These are phyloP conservation scores for Cydia pomonella DNA, from an alignment of 1,140 invertebrate genomes.

Conservation along the genomic window DNA sequence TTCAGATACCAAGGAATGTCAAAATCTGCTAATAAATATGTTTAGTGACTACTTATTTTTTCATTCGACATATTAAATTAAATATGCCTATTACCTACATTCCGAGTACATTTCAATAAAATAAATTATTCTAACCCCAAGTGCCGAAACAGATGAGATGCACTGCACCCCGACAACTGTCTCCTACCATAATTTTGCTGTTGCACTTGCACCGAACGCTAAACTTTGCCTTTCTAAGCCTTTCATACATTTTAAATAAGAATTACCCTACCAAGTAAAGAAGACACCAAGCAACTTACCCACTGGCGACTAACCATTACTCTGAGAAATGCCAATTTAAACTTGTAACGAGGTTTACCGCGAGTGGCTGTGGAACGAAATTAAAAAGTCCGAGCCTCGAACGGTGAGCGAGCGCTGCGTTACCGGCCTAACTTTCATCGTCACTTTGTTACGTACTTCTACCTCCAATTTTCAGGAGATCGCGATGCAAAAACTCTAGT, in stretches of 20 bases:
- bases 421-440: constrained; percentile 71
- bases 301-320: constrained; percentile 73
- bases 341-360: constrained; percentile 78
- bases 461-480: constrained; percentile 61
- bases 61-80: too few species aligned
- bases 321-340: constrained; percentile 80
- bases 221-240: constrained; percentile 14
- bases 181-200: not conserved
- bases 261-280: constrained; percentile 64
- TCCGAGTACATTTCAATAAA: not conserved
- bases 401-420: constrained; percentile 55
- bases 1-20: too few species aligned
- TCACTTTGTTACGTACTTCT: constrained; percentile 64
- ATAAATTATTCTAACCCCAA: not conserved
- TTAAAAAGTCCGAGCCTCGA: constrained; percentile 72
- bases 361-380: constrained; percentile 74
- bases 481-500: constrained; percentile 56
- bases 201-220: constrained; percentile 15
- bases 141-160: not conserved
- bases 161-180: not conserved
- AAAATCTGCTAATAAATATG: too few species aligned
- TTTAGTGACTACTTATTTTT: too few species aligned
- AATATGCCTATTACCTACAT: not conserved
- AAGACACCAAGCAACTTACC: constrained; percentile 66
- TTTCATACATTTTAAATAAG: constrained; percentile 76